Evolutionary conservation across 1,140 invertebrate genomes (phyloP), one percentile per base, ranked within the genome.

Genomic region (Caenorhabditis remanei): DNA sequence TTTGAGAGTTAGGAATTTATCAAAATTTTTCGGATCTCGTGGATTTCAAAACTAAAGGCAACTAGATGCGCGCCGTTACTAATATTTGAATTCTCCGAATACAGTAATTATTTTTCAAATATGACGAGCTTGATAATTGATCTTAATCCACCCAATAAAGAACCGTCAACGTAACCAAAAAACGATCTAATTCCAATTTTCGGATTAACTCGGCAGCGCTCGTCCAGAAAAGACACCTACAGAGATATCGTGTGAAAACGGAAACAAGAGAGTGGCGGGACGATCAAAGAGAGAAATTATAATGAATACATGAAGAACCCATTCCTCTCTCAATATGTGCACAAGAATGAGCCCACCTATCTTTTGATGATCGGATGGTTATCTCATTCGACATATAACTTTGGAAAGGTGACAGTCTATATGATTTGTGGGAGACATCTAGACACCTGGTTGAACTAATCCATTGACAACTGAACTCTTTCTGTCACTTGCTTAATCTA

Each of bases 401-500:
- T 32, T 24, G 21, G 24, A 21, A 63, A 63, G 8, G 24, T 63
- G 61, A 32, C 61, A 63, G 16, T 24, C 11, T 63, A 32, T 9
- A n/a, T 63, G n/a, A 32, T 63, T 32, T 63, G 61, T 32, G 24
- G 24, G 24, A 63, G 61, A 63, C 24, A 63, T 32, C 61, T 24
- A 24, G 32, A 21, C 61, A 63, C 61, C 61, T 63, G 61, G 61
- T 16, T 63, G 21, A 13, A 8, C 61, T 63, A 63, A 63, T 63
- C 24, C 65, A 16, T 9, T 71, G 65, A 71, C 40, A 71, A n/a
- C 7, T 14, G 19, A 8, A 19, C 50, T 3, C 50, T 50, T 43
- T 16, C 65, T 46, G 63, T 67, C 24, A 67, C 16, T 65, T 65
- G 61, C 32, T 16, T 46, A 71, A 53, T 79, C 43, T 50, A 32